phyloP scores from a whole-genome alignment of 2,797 vertebrate species.

The Champsocephalus gunnari region DNA sequence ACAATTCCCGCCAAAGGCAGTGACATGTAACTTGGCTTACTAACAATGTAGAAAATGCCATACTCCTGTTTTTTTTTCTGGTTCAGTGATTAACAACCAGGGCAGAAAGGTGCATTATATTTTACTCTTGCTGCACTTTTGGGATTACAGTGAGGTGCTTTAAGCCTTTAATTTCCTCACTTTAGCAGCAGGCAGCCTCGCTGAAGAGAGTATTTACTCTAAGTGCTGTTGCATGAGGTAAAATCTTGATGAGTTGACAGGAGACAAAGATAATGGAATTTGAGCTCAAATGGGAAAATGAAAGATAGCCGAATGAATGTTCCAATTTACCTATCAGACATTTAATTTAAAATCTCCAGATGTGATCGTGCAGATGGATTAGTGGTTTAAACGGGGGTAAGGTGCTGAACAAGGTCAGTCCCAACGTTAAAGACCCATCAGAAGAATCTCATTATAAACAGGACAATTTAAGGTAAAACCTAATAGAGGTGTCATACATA shows the following conservation, averaged over 20 bases:
- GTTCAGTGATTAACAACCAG: constrained; percentile 58
- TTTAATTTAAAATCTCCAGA: constrained; percentile 79
- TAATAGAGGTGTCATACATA: too few relatives aligned
- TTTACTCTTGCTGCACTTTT: constrained; percentile 47
- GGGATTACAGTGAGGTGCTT: constrained; percentile 37
- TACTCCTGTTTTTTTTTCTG: constrained; percentile 37
- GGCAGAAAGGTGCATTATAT: constrained; percentile 49
- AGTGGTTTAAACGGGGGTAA: constrained; percentile 76
- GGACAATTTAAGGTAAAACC: too few relatives aligned
- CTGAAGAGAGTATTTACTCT: constrained; percentile 53
- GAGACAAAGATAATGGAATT: constrained; percentile 79
- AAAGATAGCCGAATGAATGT: constrained; percentile 77
- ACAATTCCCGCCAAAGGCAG: constrained; percentile 68
- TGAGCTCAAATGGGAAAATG: constrained; percentile 72
- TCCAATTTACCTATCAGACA: constrained; percentile 73
- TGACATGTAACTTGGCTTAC: constrained; percentile 58
- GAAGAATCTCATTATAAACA: constrained; percentile 77
- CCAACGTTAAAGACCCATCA: constrained; percentile 68
- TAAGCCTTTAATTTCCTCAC: constrained; percentile 69
- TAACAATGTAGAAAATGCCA: constrained; percentile 75
- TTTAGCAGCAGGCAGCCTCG: constrained; percentile 53
- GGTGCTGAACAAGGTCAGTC: constrained; percentile 78
- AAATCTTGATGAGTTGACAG: constrained; percentile 74
- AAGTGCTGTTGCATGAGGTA: constrained; percentile 58
- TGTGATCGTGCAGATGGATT: constrained; percentile 68